Base-by-base conservation (phyloP, 1,140 invertebrate species). In the Orius insidiosus region DNA sequence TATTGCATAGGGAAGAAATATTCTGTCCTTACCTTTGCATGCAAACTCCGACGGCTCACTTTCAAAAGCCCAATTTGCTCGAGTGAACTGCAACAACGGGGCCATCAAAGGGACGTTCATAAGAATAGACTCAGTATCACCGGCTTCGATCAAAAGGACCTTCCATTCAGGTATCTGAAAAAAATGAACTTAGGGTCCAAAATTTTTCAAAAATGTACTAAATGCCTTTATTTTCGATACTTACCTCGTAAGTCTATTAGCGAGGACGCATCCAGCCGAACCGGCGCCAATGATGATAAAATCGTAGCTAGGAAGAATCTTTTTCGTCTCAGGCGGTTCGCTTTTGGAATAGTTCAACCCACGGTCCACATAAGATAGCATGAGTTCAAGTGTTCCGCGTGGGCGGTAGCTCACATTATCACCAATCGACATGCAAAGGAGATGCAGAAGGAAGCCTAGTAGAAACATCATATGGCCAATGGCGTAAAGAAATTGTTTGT, bases 261-360 rank as follows among this genome's bases (percentile, higher is more conserved):
- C 90, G 5, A 95, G 67, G 11, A 94, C 89, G 3, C 84, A 75
- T 13, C 79, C 78, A 53, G 89, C 86, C 0, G 89, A 92, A 7
- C 92, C 92, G 2, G 79, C 85, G 0, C 92, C 92, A n/a, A 96
- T 76, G 44, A 85, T 67, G 48, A 88, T 83, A 52, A 87, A 86
- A 60, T 87, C 82, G 52, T 85, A 88, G 11, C 76, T 69, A 6
- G 35, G 35, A 11, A 47, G 45, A 5, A 47, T 31, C 9, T 16
- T 31, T 6, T 10, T n/a, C 10, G 13, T 8, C n/a, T 47, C 45
- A 14, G 18, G 8, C 3, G 45, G 45, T 16, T 45, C 44, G 15
- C 34, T 31, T 15, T 18, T 11, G 2, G n/a, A 11, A n/a, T 45
- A 11, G n/a, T 35, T 35, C n/a, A 45, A 2, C 4, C 44, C 44